Conservation (phyloP, 2,113 vertebrate species). For the Eudorcas thomsonii region DNA sequence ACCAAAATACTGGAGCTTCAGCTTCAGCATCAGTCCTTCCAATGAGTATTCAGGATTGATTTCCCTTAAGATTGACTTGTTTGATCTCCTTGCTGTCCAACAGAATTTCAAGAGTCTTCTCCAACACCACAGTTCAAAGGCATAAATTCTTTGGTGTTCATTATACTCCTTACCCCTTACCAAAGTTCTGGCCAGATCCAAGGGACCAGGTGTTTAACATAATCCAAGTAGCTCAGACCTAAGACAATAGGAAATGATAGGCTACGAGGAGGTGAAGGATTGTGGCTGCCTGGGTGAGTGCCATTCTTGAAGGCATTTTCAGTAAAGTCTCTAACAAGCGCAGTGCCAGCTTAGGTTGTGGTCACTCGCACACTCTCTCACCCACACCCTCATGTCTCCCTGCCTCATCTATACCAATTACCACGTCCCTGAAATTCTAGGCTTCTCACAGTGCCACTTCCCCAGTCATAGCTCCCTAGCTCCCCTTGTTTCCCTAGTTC, state of each 20-base stretch:
- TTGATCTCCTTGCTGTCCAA: not conserved
- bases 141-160: not conserved
- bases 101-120: not conserved
- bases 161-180: not conserved
- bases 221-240: not conserved
- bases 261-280: not conserved
- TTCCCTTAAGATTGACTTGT: not conserved
- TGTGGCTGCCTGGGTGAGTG: not conserved
- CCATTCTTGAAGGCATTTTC: not conserved
- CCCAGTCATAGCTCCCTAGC: not conserved
- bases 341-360: not conserved
- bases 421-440: not conserved
- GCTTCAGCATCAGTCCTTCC: not conserved
- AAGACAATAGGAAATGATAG: not conserved
- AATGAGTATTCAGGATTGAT: not conserved
- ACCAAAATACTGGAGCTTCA: not conserved
- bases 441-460: not conserved
- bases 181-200: not conserved
- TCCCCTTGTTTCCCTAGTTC: not conserved
- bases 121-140: not conserved
- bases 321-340: not conserved
- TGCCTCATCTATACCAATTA: no score
- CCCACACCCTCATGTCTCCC: not conserved
- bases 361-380: accelerated
- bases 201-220: not conserved